Evolutionary conservation across 2,113 vertebrate genomes (phyloP).

Genomic region (Pteronura brasiliensis): DNA sequence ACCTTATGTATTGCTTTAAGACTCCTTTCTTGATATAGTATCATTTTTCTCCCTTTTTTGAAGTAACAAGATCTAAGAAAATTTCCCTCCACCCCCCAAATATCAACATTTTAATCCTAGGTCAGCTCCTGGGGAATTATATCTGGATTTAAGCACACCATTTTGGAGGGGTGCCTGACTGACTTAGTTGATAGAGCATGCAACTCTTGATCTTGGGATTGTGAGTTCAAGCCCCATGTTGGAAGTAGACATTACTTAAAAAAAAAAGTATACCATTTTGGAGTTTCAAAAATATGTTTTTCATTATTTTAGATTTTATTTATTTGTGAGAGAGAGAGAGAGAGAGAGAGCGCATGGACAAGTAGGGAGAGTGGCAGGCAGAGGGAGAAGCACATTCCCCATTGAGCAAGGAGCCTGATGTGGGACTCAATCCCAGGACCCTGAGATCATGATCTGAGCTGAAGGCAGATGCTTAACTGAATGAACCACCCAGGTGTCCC

Average conservation of each 20-base stretch:
- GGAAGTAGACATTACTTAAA: neutral
- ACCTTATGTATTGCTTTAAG: neutral
- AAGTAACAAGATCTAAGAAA: neutral
- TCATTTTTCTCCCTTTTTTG: slow-evolving; percentile 21
- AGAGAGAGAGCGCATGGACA: neutral
- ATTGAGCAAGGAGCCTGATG: neutral
- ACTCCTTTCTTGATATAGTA: neutral
- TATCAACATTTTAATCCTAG: neutral
- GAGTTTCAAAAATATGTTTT: neutral
- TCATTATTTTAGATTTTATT: too few relatives aligned
- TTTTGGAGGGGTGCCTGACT: neutral
- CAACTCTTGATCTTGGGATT: neutral
- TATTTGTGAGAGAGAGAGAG: too few relatives aligned
- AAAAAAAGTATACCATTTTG: neutral
- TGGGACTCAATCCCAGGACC: neutral
- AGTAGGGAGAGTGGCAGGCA: neutral
- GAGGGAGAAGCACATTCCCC: neutral
- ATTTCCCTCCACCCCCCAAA: neutral
- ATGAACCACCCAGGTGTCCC: neutral
- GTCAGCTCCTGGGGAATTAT: neutral
- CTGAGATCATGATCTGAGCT: neutral
- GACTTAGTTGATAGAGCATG: neutral
- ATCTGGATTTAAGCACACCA: neutral
- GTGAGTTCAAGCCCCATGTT: neutral
- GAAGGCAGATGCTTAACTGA: neutral